phyloP scores from a whole-genome alignment of 2,888 invertebrate species.

The Galeruca laticollis region DNA sequence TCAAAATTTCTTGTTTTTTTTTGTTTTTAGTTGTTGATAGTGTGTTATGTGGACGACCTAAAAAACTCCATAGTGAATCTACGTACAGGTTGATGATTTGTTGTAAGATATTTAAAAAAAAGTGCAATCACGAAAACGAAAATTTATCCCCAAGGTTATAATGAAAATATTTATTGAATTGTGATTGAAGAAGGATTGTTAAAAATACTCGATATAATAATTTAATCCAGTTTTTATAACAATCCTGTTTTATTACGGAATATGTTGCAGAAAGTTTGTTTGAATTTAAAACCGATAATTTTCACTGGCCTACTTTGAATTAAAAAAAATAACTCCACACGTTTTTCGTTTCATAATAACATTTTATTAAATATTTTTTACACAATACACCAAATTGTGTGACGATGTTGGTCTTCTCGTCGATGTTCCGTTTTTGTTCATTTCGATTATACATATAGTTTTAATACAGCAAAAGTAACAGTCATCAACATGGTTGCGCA shows the following conservation, averaged over 20 bases:
- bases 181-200: conserved; percentile 50
- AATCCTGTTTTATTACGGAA: conserved; percentile 34
- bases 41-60: conserved; percentile 48
- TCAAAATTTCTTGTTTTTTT: conserved; percentile 42
- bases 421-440: not conserved
- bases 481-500: too few species aligned
- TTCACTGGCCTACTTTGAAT: too few species aligned
- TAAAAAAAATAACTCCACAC: not conserved
- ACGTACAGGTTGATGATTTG: conserved; percentile 41
- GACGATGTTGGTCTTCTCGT: not conserved
- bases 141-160: conserved; percentile 61
- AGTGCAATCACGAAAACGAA: conserved; percentile 63
- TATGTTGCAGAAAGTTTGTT: conserved; percentile 18
- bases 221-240: conserved; percentile 29
- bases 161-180: conserved; percentile 60
- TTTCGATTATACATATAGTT: too few species aligned
- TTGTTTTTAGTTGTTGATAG: conserved; percentile 48
- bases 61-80: conserved; percentile 42
- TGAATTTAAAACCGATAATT: conserved; percentile 9
- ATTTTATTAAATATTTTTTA: too few species aligned
- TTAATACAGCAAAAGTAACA: too few species aligned
- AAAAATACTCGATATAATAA: conserved; percentile 27
- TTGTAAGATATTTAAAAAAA: conserved; percentile 54
- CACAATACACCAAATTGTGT: too few species aligned
- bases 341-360: too few species aligned